phyloP scores from a whole-genome alignment of 2,113 vertebrate genomes.

The Chunga burmeisteri region DNA sequence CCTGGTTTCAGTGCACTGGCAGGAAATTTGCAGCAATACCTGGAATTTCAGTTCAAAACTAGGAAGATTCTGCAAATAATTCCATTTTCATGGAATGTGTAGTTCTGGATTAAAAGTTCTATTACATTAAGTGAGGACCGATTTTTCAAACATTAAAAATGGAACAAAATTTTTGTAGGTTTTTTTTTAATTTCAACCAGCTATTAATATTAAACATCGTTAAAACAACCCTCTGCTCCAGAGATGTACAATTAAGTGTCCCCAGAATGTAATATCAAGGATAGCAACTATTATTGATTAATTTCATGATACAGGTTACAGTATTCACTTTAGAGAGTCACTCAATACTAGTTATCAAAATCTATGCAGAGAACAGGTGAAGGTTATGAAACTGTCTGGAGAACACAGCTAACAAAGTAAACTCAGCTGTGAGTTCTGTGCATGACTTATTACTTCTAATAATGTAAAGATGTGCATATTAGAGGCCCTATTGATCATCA shows the following conservation, averaged over 20 bases:
- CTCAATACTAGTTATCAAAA: conserved; percentile 57
- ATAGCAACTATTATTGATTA: conserved; percentile 36
- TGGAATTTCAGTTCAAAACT: too few species aligned
- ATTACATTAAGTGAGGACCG: neutral
- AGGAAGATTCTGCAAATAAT: neutral
- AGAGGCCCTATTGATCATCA: conserved; percentile 12
- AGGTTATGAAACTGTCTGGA: neutral
- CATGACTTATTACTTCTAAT: neutral
- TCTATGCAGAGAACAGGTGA: conserved; percentile 24
- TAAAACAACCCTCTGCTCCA: neutral
- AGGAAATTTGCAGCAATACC: neutral
- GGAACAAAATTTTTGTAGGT: neutral
- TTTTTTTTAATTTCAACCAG: neutral
- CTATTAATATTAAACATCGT: neutral
- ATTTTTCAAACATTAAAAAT: neutral
- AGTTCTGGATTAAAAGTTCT: neutral
- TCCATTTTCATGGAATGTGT: neutral
- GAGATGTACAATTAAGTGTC: neutral
- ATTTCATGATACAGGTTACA: conserved; percentile 3
- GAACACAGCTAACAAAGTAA: neutral
- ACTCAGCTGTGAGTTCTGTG: neutral
- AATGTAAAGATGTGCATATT: neutral
- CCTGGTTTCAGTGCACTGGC: neutral
- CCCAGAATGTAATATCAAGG: conserved; percentile 3
- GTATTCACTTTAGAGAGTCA: conserved; percentile 21